Base-by-base conservation (phyloP, 2,113 vertebrate species). In the Mungos mungo region DNA sequence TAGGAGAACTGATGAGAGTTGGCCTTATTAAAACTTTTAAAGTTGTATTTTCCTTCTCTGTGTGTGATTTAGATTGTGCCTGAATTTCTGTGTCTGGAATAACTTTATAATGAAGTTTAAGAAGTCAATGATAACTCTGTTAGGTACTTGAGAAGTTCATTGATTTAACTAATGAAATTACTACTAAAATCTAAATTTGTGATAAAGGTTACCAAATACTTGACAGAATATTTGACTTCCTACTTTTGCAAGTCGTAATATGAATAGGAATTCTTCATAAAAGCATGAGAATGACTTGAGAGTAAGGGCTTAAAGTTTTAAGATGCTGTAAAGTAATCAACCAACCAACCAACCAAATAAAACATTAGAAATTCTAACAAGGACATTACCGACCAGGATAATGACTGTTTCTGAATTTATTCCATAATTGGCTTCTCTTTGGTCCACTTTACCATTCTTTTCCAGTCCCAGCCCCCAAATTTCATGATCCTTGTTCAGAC, bases 141-240 rank as follows among this genome's bases (percentile, higher is more conserved):
- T 95, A 92, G 90, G 94, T 92, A 90, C 79, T 88, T 63, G 52
- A 57, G 92, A 93, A 98, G 95, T 97, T 98, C 97, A 97, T 72
- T 95, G 97, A 95, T 95, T 96, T 97, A 97, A 97, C 97, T 97
- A 97, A 94, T 83, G 45, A 97, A 96, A 97, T 97, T 90, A 96
- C 77, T 87, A 95, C 65, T 66, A n/a, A 97, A 94, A 60, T 95
- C 65, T 95, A 63, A 63, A 35, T 85, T 96, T 88, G 90, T 96
- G 95, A 90, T 54, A 96, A 45, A 97, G 45, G 74, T 76, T 74
- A 29, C 23, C 38, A 38, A 45, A 63, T 95, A 88, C 66, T 96
- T 97, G 80, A 84, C 94, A 98, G 92, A 74, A 90, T 82, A 95
- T 94, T 96, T 96, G 84, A 96, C 92, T 96, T 66, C 94, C 88